Evolutionary conservation across 2,888 invertebrate genomes (phyloP), one percentile per base, ranked within the genome.

Genomic region (Synanthedon formicaeformis): DNA sequence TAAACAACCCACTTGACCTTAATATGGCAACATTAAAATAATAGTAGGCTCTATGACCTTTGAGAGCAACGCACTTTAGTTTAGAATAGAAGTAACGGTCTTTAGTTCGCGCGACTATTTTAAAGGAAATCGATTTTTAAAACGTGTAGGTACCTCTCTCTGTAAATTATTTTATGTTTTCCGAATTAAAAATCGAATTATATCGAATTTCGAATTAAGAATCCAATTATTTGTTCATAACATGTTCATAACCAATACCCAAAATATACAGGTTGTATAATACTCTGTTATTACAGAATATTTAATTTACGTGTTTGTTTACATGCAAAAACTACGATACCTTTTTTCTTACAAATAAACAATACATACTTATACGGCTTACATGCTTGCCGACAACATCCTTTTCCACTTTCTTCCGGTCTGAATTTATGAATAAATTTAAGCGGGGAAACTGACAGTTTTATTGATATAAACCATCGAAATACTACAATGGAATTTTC

Each of bases 11-110:
- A 71, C 75, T 69, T 73, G 70, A 78, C 73, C 72, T 77, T 73
- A 61, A 51, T 59, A 60, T 60, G 56, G 58, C 57, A 65, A 67
- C 71, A 71, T 71, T 64, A 66, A 69, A 59, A 71, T 8, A 23
- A 14, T 50, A 50, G 40, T 50, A 50, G 18, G 50, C 34, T 27
- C 34, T 50, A 16, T 40, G 73, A 73, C 70, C 77, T 73, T 67
- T 65, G 71, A 68, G 76, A 72, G 69, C 76, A 77, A 77, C 69
- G 78, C 65, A 69, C 78, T 76, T 72, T 73, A n/a, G n/a, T n/a
- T n/a, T n/a, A n/a, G n/a, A n/a, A n/a, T n/a, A 73, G 61, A 70
- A 72, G 59, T 75, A 75, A 78, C 76, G 75, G 62, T 61, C 63
- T 62, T 56, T 63, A 64, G 61, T 61, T 64, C 59, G 61, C 60